phyloP scores from a whole-genome alignment of 2,888 invertebrate species.

The Acleris sparsana region DNA sequence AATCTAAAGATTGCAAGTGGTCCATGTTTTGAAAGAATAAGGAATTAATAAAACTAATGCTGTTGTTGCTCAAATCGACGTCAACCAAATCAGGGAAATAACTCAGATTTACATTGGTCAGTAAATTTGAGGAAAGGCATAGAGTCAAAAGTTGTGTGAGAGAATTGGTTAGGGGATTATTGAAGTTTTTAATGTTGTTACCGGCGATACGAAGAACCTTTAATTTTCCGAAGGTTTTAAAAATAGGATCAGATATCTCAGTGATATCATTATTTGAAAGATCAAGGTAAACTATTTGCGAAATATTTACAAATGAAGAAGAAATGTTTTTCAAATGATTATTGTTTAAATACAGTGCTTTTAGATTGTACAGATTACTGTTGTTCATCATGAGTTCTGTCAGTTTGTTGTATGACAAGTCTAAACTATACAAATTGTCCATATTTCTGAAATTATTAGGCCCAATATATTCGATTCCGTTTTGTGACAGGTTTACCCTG shows the following conservation, averaged over 20 bases:
- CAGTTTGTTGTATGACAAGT: slow-evolving; percentile 64
- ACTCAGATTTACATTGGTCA: slow-evolving; percentile 58
- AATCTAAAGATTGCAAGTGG: slow-evolving; percentile 60
- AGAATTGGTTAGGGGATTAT: slow-evolving; percentile 56
- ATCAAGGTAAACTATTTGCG: slow-evolving; percentile 56
- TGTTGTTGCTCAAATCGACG: slow-evolving; percentile 63
- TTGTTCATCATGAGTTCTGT: slow-evolving; percentile 49
- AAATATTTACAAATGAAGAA: slow-evolving; percentile 47
- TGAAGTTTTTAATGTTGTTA: slow-evolving; percentile 62
- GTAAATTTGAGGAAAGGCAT: slow-evolving; percentile 57
- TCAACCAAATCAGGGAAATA: slow-evolving; percentile 58
- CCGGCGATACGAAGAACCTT: slow-evolving; percentile 56
- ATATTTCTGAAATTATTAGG: slow-evolving; percentile 59
- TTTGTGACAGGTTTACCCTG: slow-evolving; percentile 65
- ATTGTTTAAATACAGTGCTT: slow-evolving; percentile 62
- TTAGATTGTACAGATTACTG: slow-evolving; percentile 52
- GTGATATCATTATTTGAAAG: slow-evolving; percentile 58
- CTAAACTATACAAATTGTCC: slow-evolving; percentile 65
- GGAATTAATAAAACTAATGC: slow-evolving; percentile 51
- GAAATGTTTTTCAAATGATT: slow-evolving; percentile 52
- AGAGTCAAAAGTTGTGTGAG: slow-evolving; percentile 57
- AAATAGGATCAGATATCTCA: slow-evolving; percentile 45
- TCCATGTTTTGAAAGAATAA: slow-evolving; percentile 57
- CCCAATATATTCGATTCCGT: slow-evolving; percentile 56
- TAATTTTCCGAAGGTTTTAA: slow-evolving; percentile 52